Evolutionary conservation across 2,113 vertebrate genomes (phyloP), one percentile per base, ranked within the genome.

Genomic region (Ptilonorhynchus violaceus): DNA sequence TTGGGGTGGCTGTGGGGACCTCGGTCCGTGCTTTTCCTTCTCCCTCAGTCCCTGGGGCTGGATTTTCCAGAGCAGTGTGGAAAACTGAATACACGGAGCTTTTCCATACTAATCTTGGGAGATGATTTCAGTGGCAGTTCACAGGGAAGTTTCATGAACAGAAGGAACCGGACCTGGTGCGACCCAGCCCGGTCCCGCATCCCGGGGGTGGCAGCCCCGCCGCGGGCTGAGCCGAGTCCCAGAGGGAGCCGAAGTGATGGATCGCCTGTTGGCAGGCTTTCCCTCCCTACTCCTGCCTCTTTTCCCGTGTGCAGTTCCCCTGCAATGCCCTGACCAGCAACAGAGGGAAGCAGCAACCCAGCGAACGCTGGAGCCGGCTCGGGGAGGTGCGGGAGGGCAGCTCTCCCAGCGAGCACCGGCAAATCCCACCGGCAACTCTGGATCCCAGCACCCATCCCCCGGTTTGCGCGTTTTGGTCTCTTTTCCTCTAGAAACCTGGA

Each of bases 311-410:
- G 60, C 24, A 6, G 25, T 4, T 79, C 89, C 88, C 85, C 73
- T 96, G 95, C 93, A 96, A 94, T 92, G 93, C 95, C 69, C 90
- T 56, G 60, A 19, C 47, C 2, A 60, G 88, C 93, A 86, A 96
- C 92, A 97, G 96, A 96, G 96, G 96, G 95, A 86, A 96, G 94
- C 96, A 97, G 80, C 94, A 88, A 67, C 1, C 91, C 95, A 92
- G 95, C 1, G 6, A 93, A n/a, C 0, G 7, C 53, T 1, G 12
- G 50, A 77, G 77, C 66, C 4, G 8, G 31, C 59, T 16, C 2
- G 15, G 60, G 73, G 70, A 46, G 33, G 42, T 20, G 0, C 2
- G 1, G 5, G 55, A 24, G 76, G 0, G 60, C 60, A 2, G 52
- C 73, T 78, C 37, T 79, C 12, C 19, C 28, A 0, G 0, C 2